phyloP scores from a whole-genome alignment of 2,113 vertebrate genomes.

The Sapajus apella region DNA sequence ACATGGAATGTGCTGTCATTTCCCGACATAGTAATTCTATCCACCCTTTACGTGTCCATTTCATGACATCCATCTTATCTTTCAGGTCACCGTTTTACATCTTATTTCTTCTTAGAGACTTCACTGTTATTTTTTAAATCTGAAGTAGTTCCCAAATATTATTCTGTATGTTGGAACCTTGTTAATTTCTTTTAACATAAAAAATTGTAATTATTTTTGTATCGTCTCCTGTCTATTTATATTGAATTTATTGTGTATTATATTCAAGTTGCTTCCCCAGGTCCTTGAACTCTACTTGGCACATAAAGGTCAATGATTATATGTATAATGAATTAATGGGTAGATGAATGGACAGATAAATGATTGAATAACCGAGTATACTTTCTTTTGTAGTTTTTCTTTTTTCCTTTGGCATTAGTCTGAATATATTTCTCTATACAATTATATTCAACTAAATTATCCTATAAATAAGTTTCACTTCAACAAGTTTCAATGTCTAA shows the following conservation, averaged over 20 bases:
- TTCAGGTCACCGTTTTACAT: background rate
- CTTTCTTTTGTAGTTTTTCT: background rate
- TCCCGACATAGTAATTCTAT: background rate
- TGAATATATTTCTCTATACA: background rate
- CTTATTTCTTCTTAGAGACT: background rate
- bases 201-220: background rate
- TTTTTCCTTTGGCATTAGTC: constrained; percentile 6
- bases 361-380: background rate
- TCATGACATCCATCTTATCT: background rate
- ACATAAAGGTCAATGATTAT: background rate
- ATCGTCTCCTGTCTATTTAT: background rate
- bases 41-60: background rate
- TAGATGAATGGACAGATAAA: background rate
- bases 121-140: background rate
- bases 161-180: background rate
- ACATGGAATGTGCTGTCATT: background rate
- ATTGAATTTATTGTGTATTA: background rate
- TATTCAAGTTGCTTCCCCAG: background rate
- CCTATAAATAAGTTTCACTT: background rate
- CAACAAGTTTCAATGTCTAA: constrained; percentile 1
- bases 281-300: background rate
- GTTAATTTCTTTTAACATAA: background rate
- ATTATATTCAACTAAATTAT: background rate
- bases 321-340: background rate
- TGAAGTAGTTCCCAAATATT: background rate